Evolutionary conservation across 2,113 vertebrate species (phyloP).

Genomic region (Catharus bicknelli): DNA sequence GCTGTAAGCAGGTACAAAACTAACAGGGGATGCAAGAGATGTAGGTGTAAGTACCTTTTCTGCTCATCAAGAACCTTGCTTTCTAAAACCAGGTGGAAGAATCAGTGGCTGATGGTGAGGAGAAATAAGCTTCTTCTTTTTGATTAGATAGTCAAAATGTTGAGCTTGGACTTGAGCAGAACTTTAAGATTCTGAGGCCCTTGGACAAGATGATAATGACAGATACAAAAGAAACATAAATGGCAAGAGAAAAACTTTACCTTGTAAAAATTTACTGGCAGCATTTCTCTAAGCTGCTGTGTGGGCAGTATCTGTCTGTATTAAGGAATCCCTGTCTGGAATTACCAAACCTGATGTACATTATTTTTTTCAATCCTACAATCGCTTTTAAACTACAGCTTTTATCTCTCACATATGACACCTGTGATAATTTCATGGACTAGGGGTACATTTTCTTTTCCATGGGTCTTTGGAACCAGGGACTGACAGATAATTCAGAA

Average conservation of each 20-base stretch:
- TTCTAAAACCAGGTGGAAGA: not conserved
- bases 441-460: not conserved
- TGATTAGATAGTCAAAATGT: not conserved
- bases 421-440: not conserved
- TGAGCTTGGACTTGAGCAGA: not conserved
- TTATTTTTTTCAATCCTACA: not conserved
- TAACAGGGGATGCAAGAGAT: not conserved
- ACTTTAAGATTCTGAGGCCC: not conserved
- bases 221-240: not conserved
- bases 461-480: fast-evolving
- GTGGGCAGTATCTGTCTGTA: not conserved
- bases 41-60: not conserved
- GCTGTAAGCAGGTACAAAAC: not conserved
- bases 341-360: not conserved
- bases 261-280: not conserved
- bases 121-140: not conserved
- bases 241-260: not conserved
- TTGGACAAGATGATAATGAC: not conserved
- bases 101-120: not conserved
- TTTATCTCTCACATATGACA: not conserved
- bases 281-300: not conserved
- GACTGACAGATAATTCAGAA: not conserved
- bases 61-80: not conserved
- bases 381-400: not conserved
- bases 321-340: not conserved